These are phyloP conservation scores for Cephus runcator DNA, from an alignment of 2,888 invertebrate species.

Conservation along the genomic window DNA sequence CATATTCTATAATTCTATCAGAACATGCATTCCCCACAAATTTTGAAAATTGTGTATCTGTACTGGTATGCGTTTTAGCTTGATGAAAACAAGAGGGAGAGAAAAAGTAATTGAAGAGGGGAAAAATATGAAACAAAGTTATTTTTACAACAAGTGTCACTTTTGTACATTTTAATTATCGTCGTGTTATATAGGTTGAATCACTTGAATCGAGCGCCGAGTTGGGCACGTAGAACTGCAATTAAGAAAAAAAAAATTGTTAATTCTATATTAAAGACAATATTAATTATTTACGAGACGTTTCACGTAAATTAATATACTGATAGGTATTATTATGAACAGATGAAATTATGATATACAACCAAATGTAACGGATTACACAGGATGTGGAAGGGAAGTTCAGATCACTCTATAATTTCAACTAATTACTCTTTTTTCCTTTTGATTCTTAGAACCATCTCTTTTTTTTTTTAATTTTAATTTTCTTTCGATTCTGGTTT, in stretches of 20 bases:
- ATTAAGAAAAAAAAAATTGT: constrained; percentile 11
- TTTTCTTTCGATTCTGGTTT: neutral
- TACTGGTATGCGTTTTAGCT: constrained; percentile 7
- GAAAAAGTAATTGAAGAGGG: neutral
- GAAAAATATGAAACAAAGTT: neutral
- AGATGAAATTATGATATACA: constrained; percentile 16
- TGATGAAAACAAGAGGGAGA: neutral
- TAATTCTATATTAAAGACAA: constrained; percentile 28
- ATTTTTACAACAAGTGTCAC: constrained; percentile 9
- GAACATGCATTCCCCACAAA: neutral
- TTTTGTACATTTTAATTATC: constrained; percentile 14
- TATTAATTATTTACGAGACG: constrained; percentile 29
- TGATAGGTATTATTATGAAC: constrained; percentile 21
- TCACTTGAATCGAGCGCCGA: neutral
- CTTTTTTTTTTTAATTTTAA: neutral
- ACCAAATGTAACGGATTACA: constrained; percentile 2
- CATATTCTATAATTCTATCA: neutral
- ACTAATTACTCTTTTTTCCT: neutral
- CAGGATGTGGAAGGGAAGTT: neutral
- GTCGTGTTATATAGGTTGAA: neutral
- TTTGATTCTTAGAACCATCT: neutral
- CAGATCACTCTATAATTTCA: neutral
- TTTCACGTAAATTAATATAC: constrained; percentile 23
- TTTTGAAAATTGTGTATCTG: constrained; percentile 6
- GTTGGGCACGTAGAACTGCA: constrained; percentile 5